phyloP scores from a whole-genome alignment of 1,140 invertebrate genomes.

The Cryptotermes secundus region DNA sequence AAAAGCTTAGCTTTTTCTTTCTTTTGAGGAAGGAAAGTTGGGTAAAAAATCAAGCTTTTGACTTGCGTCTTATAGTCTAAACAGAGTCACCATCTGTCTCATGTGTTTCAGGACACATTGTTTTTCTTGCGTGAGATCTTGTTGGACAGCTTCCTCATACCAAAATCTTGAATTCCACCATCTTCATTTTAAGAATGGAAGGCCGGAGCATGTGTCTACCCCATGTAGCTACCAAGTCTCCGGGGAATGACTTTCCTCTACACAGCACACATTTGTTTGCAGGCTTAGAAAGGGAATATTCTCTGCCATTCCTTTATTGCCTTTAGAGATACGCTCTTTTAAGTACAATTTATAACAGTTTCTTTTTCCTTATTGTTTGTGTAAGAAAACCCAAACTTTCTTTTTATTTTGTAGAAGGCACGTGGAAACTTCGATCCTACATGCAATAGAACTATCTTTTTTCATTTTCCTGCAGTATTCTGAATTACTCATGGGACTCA shows the following conservation, averaged over 20 bases:
- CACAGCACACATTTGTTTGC: not conserved
- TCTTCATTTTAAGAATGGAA: not conserved
- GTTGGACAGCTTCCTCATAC: too few relatives aligned
- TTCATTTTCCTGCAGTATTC: too few relatives aligned
- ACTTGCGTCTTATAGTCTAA: too few relatives aligned
- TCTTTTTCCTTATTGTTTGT: conserved; percentile 11
- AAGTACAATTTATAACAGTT: conserved; percentile 8
- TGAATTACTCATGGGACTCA: too few relatives aligned
- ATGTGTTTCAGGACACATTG: too few relatives aligned
- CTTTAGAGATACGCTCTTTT: not conserved
- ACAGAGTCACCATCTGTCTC: too few relatives aligned
- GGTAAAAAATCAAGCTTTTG: too few relatives aligned
- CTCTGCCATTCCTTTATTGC: not conserved
- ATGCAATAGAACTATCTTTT: too few relatives aligned
- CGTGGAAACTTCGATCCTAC: too few relatives aligned
- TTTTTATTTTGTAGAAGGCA: not conserved
- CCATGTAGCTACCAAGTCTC: not conserved
- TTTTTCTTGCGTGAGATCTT: too few relatives aligned
- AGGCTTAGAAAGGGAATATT: conserved; percentile 13
- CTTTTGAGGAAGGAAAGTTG: too few relatives aligned
- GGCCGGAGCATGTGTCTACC: not conserved
- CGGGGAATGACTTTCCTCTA: not conserved
- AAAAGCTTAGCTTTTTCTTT: too few relatives aligned
- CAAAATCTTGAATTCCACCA: not conserved
- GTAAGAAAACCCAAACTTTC: not conserved